Evolutionary conservation across 2,888 invertebrate species (phyloP).

Genomic region (Aspidiotus rigidus): DNA sequence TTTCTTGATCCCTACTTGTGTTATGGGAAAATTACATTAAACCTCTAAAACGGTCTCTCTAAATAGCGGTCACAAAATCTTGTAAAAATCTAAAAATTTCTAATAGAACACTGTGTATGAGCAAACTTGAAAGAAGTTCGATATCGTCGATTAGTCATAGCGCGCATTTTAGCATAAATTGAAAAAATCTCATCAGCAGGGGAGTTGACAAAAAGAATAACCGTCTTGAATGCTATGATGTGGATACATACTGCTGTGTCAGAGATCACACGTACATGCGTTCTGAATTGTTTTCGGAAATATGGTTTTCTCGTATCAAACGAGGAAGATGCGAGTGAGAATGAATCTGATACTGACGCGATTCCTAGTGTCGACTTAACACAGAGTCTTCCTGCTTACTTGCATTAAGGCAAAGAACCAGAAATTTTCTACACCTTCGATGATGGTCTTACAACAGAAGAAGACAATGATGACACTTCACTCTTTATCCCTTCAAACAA

Average conservation of each 20-base stretch:
- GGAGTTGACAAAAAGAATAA: neutral
- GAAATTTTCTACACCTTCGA: neutral
- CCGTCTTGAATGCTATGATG: neutral
- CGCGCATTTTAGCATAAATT: neutral
- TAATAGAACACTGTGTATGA: no score
- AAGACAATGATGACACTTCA: neutral
- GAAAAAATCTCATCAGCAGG: neutral
- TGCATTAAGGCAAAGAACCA: neutral
- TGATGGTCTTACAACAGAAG: neutral
- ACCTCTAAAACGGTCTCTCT: no score
- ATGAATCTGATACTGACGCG: neutral
- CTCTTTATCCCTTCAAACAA: neutral
- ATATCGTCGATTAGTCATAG: no score
- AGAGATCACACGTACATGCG: slow-evolving; percentile 1
- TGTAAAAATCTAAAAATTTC: no score
- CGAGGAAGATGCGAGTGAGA: neutral
- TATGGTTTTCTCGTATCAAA: neutral
- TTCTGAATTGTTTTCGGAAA: neutral
- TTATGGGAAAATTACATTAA: no score
- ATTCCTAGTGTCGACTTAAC: neutral
- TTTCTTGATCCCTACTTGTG: no score
- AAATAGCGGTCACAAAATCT: no score
- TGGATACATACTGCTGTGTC: neutral
- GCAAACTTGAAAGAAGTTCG: no score
- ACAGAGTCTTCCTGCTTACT: neutral